These are phyloP conservation scores for Myotis planiceps DNA, from an alignment of 2,797 vertebrate species.

Conservation along the genomic window DNA sequence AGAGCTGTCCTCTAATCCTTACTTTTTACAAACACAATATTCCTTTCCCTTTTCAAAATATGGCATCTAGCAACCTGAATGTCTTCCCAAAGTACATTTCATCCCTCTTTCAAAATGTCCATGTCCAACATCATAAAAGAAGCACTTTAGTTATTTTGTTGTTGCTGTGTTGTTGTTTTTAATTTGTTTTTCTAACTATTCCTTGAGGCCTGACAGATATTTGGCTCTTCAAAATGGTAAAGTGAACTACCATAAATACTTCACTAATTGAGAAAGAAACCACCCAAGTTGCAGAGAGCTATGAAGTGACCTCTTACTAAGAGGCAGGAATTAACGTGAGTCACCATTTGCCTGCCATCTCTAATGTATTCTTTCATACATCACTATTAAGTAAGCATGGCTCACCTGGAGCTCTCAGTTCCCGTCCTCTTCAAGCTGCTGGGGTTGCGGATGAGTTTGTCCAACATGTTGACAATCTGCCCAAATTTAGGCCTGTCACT, in stretches of 20 bases:
- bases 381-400: constrained; percentile 60
- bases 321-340: not conserved
- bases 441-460: constrained; percentile 99
- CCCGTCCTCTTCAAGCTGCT: constrained; percentile 97
- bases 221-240: not conserved
- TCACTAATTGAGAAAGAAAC: not conserved
- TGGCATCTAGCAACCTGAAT: not conserved
- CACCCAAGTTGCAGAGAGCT: not conserved
- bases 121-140: not conserved
- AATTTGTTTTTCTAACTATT: not conserved
- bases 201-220: not conserved
- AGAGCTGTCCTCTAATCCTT: not conserved
- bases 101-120: not conserved
- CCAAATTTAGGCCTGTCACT: constrained; percentile 97
- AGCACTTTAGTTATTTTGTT: not conserved
- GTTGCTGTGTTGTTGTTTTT: not conserved
- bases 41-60: not conserved
- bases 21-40: not conserved
- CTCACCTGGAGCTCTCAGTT: constrained; percentile 92
- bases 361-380: not conserved
- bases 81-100: not conserved
- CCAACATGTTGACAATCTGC: constrained; percentile 99
- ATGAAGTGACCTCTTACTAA: not conserved
- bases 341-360: constrained; percentile 32
- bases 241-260: not conserved